These are phyloP conservation scores for Cheilosia urbana DNA, from an alignment of 2,888 invertebrate genomes.

Conservation along the genomic window DNA sequence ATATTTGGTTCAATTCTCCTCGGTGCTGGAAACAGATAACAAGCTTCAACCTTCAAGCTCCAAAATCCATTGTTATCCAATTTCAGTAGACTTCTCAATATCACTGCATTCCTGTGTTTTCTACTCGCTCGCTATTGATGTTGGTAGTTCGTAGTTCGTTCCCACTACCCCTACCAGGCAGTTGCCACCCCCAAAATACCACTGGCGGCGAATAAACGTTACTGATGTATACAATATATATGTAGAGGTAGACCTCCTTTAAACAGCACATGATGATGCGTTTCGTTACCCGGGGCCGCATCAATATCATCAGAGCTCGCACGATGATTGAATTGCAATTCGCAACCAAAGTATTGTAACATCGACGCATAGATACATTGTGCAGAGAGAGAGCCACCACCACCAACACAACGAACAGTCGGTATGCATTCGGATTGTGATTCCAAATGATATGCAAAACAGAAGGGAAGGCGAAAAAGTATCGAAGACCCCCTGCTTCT, in stretches of 20 bases:
- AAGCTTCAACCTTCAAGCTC: constrained; percentile 32
- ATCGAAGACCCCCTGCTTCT: background rate
- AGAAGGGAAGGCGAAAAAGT: constrained; percentile 14
- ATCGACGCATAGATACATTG: constrained; percentile 32
- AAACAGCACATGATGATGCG: constrained; percentile 39
- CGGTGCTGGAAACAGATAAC: background rate
- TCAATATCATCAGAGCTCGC: constrained; percentile 62
- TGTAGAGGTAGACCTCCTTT: background rate
- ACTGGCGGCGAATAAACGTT: constrained; percentile 51
- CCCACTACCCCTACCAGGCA: too few species aligned
- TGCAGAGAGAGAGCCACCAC: background rate
- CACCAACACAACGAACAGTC: background rate
- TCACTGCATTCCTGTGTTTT: constrained; percentile 47
- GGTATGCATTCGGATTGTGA: constrained; percentile 34
- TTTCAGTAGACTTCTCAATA: constrained; percentile 62
- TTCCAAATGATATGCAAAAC: constrained; percentile 60
- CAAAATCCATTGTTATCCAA: constrained; percentile 66
- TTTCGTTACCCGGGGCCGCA: constrained; percentile 46
- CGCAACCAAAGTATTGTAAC: constrained; percentile 62
- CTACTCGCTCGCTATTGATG: background rate
- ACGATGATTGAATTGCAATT: constrained; percentile 73
- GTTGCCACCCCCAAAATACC: constrained; percentile 9
- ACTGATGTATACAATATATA: constrained; percentile 44
- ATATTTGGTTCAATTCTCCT: background rate
- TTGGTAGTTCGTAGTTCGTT: too few species aligned